Base-by-base conservation (phyloP, 2,888 invertebrate species). In the Cerceris ruficornis region DNA sequence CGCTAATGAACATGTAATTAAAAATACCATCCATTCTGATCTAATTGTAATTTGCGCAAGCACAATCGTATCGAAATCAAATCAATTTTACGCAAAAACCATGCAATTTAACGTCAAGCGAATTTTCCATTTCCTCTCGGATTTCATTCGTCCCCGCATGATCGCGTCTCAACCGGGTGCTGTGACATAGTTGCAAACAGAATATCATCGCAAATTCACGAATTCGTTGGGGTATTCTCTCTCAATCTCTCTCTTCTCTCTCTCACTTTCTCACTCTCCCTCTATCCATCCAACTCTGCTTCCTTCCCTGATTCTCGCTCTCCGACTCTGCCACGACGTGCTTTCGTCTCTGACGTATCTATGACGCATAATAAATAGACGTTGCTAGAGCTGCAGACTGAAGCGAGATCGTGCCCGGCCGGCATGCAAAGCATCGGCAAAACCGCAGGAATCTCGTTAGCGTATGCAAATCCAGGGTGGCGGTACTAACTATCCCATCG, bases 371-470 rank as follows among this genome's bases (percentile, higher is more conserved):
- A 87, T 89, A 85, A 88, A 88, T 87, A 83, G 86, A 87, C 81
- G 85, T 76, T 65, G 78, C 59, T 73, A 68, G 68, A 73, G 66
- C 55, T 64, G 61, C 72, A 76, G 68, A 64, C 55, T 70, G 70
- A 64, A 69, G 74, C 77, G 82, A 76, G 86, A 86, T 77, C 83
- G 82, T 74, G 83, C 81, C 60, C 76, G 81, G 68, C 75, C 68
- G 79, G 85, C 84, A 89, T 89, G 88, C 87, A 86, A 88, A 87
- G 88, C 89, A 89, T 90, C 86, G 89, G 87, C 87, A 87, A 89
- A 90, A 90, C 88, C 90, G 77, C 89, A 85, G 87, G 88, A 90
- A 91, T 88, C 91, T 91, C 90, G 90, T 91, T 91, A 91, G 90
- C 90, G 91, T 90, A 91, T 91, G 91, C 90, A 91, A 91, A 91